Percentiles rank a stretch among this genome's conserved stretches.
These are phyloP conservation scores for Ceratotherium simum DNA, from an alignment of 2,113 vertebrate species.

Conservation along the genomic window DNA sequence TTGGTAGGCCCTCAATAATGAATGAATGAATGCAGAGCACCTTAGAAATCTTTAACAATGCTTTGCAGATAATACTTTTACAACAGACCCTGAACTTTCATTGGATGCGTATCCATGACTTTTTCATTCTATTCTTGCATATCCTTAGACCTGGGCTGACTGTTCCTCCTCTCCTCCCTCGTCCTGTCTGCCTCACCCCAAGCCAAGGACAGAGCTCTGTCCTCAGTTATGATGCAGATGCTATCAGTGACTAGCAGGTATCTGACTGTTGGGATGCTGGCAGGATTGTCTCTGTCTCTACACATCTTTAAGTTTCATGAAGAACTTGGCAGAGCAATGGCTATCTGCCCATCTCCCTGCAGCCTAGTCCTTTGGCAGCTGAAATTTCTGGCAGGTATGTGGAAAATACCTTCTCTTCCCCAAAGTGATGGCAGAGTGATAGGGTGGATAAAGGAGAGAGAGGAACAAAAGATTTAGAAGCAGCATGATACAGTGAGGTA, in stretches of 20 bases:
- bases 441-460: background rate
- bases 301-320: background rate
- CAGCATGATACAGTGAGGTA: background rate
- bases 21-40: background rate
- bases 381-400: background rate
- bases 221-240: background rate
- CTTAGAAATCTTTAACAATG: background rate
- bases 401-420: background rate
- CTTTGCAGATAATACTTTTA: background rate
- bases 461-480: slow-evolving; percentile 9
- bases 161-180: background rate
- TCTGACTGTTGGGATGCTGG: background rate
- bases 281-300: too few species aligned
- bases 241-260: background rate
- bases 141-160: background rate
- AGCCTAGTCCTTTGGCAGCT: background rate
- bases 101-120: background rate
- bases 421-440: background rate
- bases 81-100: background rate
- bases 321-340: background rate
- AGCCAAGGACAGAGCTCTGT: background rate
- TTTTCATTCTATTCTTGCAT: background rate
- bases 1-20: background rate
- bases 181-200: background rate
- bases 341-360: background rate